Base-by-base conservation (phyloP, 2,113 vertebrate species). In the Vulpes vulpes region DNA sequence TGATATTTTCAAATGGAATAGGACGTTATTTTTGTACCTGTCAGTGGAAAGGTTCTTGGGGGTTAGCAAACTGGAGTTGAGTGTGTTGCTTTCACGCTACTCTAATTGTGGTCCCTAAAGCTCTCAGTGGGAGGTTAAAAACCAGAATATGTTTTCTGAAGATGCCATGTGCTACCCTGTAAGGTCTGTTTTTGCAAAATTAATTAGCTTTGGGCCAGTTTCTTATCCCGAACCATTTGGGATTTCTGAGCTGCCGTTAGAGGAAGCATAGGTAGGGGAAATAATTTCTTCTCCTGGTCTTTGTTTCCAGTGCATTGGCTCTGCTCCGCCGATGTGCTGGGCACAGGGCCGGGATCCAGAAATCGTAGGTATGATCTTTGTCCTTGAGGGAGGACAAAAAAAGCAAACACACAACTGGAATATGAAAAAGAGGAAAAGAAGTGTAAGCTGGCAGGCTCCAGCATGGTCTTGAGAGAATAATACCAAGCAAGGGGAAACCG, bases 171-270 rank as follows among this genome's bases (percentile, higher is more conserved):
- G 87, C 80, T 95, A 84, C 57, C 81, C 90, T 94, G 67, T 81
- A 96, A 96, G 86, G 96, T 92, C 87, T 97, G 92, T 86, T 97
- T 97, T 97, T 96, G 96, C 96, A 97, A 97, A 97, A 97, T 96
- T 97, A 97, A 98, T 98, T 91, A 97, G 81, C 84, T 96, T 94
- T 93, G 97, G 97, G 95, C 91, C 91, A 64, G 81, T 96, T 96
- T 97, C 88, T 71, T 81, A 84, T 78, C 90, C 71, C 49, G 81
- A 82, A 76, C 81, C 19, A 0, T 76, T 71, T 69, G 97, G 91
- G 95, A 95, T 92, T 96, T 98, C 91, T 59, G 90, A 82, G n/a
- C 65, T 94, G 62, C 73, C 11, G 35, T 92, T 78, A 76, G 91
- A 96, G 89, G 53, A 79, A 96, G 84, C 51, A 43, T 25, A 69